phyloP scores from a whole-genome alignment of 2,888 invertebrate genomes.

The Idaea dimidiata region DNA sequence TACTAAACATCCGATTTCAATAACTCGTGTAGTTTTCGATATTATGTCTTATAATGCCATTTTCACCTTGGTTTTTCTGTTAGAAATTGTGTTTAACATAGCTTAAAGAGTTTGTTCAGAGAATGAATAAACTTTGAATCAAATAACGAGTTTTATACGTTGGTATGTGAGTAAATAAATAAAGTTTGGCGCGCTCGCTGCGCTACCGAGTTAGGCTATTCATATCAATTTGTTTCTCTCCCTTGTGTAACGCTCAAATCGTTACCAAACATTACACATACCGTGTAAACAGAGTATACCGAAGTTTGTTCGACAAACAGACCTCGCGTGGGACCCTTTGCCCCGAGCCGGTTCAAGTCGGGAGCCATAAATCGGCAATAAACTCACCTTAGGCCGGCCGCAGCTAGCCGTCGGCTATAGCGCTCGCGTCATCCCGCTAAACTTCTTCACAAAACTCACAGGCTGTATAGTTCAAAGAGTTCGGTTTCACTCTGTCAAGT shows the following conservation, averaged over 20 bases:
- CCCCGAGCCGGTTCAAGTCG: slow-evolving; percentile 54
- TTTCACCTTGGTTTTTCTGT: neutral
- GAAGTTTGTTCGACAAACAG: slow-evolving; percentile 68
- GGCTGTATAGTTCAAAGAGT: slow-evolving; percentile 55
- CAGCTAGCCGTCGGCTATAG: slow-evolving; percentile 72
- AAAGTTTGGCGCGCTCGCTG: slow-evolving; percentile 20
- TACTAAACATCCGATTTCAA: neutral
- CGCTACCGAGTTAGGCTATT: slow-evolving; percentile 43
- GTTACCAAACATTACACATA: slow-evolving; percentile 42
- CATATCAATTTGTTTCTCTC: slow-evolving; percentile 32
- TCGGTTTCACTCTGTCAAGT: slow-evolving; percentile 71
- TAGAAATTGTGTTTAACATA: neutral
- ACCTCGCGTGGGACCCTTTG: slow-evolving; percentile 55
- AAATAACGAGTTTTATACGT: slow-evolving; percentile 6
- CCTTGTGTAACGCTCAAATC: slow-evolving; percentile 34
- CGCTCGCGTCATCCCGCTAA: slow-evolving; percentile 71
- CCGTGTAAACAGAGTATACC: slow-evolving; percentile 48
- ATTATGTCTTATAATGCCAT: neutral
- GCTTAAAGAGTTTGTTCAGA: neutral
- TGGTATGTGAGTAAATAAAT: slow-evolving; percentile 23
- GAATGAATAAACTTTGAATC: slow-evolving; percentile 8
- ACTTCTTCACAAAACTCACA: slow-evolving; percentile 77
- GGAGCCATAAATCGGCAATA: slow-evolving; percentile 76
- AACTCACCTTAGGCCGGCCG: slow-evolving; percentile 78
- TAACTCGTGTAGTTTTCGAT: neutral